Conservation (phyloP, 2,888 invertebrate species). For the Nomada fucata region DNA sequence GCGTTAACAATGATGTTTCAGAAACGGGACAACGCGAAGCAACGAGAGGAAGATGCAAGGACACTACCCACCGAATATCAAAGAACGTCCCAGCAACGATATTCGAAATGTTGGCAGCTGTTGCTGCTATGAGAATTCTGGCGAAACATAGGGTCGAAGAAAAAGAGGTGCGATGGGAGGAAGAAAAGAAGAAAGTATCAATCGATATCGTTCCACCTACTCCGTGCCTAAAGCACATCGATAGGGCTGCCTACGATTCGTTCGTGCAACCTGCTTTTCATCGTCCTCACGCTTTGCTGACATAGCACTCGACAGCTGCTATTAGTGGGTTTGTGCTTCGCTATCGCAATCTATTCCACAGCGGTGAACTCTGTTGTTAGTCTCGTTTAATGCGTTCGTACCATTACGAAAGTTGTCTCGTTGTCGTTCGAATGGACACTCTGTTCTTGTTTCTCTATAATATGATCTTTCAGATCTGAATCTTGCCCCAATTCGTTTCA, state of each 20-base stretch:
- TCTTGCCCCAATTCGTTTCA: neutral
- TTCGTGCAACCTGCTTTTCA: slow-evolving; percentile 65
- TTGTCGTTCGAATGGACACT: neutral
- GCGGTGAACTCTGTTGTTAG: neutral
- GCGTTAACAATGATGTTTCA: slow-evolving; percentile 29
- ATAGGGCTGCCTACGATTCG: slow-evolving; percentile 54
- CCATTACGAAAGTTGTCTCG: neutral
- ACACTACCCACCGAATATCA: slow-evolving; percentile 28
- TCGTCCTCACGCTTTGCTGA: slow-evolving; percentile 72
- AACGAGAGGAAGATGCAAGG: slow-evolving; percentile 61
- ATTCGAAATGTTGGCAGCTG: slow-evolving; percentile 63
- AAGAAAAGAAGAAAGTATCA: slow-evolving; percentile 37
- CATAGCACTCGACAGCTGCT: slow-evolving; percentile 62
- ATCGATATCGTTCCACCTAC: slow-evolving; percentile 64
- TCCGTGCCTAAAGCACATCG: slow-evolving; percentile 41
- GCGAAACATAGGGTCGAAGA: slow-evolving; percentile 14
- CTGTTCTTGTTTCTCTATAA: too few species aligned
- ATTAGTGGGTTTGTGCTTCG: slow-evolving; percentile 65
- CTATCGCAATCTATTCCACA: slow-evolving; percentile 61
- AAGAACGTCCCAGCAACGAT: slow-evolving; percentile 48
- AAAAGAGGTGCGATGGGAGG: neutral
- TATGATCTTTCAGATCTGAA: too few species aligned
- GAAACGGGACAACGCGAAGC: slow-evolving; percentile 20
- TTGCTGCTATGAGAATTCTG: slow-evolving; percentile 26
- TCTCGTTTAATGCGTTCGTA: slow-evolving; percentile 16